Percentiles rank a stretch among this genome's conserved stretches.
Evolutionary conservation across 1,140 invertebrate species (phyloP).

Genomic region (Lepidotrigona ventralis): DNA sequence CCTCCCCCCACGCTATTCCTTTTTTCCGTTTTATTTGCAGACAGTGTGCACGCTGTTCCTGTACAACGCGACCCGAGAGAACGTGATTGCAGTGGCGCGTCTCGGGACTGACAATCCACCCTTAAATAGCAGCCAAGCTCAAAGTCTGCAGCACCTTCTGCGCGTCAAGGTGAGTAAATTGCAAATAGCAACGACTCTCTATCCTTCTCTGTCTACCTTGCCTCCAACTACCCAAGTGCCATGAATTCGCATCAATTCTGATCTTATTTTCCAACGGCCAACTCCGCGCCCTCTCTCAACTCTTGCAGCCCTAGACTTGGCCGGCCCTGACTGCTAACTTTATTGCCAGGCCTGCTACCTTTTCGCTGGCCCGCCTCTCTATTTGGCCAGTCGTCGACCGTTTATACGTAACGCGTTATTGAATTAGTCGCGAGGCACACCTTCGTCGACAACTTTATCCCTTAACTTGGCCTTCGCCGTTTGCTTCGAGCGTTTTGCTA

Average conservation of each 20-base stretch:
- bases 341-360: neutral
- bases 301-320: neutral
- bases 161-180: slow-evolving; percentile 78
- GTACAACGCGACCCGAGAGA: slow-evolving; percentile 91
- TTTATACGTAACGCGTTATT: slow-evolving; percentile 31
- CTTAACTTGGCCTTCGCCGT: too few relatives aligned
- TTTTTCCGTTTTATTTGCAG: slow-evolving; percentile 77
- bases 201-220: neutral
- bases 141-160: slow-evolving; percentile 78
- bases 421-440: slow-evolving; percentile 8
- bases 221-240: neutral
- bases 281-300: neutral
- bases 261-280: slow-evolving; percentile 40
- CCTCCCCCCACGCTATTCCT: neutral
- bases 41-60: slow-evolving; percentile 90
- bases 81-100: slow-evolving; percentile 91
- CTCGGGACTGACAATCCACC: slow-evolving; percentile 84
- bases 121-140: slow-evolving; percentile 76
- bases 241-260: slow-evolving; percentile 38
- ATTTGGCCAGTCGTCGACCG: slow-evolving; percentile 26
- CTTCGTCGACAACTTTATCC: slow-evolving; percentile 1
- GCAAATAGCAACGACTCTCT: slow-evolving; percentile 36
- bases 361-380: neutral
- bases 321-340: neutral
- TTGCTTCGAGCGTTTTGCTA: neutral